Evolutionary conservation across 1,140 invertebrate genomes (phyloP).

Genomic region (Agrilus planipennis): DNA sequence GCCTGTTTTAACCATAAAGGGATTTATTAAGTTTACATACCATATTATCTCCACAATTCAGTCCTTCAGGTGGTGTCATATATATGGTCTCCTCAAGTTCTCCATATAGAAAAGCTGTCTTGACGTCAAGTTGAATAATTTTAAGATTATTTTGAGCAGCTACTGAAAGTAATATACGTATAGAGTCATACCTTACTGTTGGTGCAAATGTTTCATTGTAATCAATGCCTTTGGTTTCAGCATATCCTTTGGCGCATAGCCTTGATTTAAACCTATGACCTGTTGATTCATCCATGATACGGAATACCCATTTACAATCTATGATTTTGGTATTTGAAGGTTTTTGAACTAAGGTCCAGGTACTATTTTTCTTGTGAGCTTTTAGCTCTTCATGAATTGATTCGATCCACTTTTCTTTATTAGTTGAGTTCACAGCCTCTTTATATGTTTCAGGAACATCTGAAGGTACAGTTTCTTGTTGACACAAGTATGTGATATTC

Average conservation of each 20-base stretch:
- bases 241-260: conserved; percentile 2
- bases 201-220: conserved; percentile 15
- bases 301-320: conserved; percentile 5
- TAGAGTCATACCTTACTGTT: conserved; percentile 14
- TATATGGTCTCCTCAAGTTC: conserved; percentile 24
- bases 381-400: conserved; percentile 5
- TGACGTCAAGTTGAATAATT: conserved; percentile 29
- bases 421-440: neutral
- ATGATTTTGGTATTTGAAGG: neutral
- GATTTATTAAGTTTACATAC: conserved; percentile 6
- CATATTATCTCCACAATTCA: conserved; percentile 5
- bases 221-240: conserved; percentile 23
- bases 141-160: conserved; percentile 19
- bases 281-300: neutral
- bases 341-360: neutral
- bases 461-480: too few species aligned
- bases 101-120: conserved; percentile 32
- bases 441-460: conserved; percentile 2
- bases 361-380: conserved; percentile 1
- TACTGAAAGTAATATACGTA: conserved; percentile 19
- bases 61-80: conserved; percentile 6
- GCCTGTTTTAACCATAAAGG: conserved; percentile 12
- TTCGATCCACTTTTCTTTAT: conserved; percentile 1
- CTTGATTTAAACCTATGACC: conserved; percentile 1
- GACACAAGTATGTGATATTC: too few species aligned